Conservation (phyloP, 2,888 invertebrate species). For the Eutolmus rufibarbis region DNA sequence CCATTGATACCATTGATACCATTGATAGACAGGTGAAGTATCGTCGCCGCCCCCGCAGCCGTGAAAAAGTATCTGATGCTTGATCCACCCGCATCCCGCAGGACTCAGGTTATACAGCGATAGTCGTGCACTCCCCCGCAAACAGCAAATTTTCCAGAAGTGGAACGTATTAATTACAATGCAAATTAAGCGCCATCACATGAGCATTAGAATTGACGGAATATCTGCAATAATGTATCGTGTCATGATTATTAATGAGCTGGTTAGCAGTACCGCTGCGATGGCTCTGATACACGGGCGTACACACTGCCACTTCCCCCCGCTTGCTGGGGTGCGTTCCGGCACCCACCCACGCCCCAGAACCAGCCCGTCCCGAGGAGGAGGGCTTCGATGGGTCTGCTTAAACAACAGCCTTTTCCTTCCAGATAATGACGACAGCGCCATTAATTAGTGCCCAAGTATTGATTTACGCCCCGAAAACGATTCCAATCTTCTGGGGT, state of each 20-base stretch:
- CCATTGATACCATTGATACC: not conserved
- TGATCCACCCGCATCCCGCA: not conserved
- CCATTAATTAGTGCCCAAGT: slow-evolving; percentile 7
- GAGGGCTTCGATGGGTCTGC: not conserved
- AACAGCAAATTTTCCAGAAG: slow-evolving; percentile 11
- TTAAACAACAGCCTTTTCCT: not conserved
- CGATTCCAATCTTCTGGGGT: slow-evolving; percentile 2
- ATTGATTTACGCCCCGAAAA: slow-evolving; percentile 15
- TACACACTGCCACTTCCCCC: not conserved
- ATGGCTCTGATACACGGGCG: not conserved
- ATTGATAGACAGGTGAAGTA: not conserved
- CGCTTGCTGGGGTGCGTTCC: not conserved
- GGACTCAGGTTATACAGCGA: not conserved
- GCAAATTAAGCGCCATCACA: slow-evolving; percentile 19
- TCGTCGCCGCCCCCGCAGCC: not conserved
- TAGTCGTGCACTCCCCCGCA: not conserved
- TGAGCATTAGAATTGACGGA: slow-evolving; percentile 24
- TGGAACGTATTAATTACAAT: slow-evolving; percentile 21
- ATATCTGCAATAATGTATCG: slow-evolving; percentile 32
- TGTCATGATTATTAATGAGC: slow-evolving; percentile 29
- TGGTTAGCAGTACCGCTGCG: not conserved
- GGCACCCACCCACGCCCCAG: not conserved
- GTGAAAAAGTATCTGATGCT: not conserved
- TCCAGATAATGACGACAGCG: slow-evolving; percentile 2
- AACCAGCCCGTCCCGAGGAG: not conserved